phyloP scores from a whole-genome alignment of 2,797 vertebrate species.

The Sebastes wilsoni region DNA sequence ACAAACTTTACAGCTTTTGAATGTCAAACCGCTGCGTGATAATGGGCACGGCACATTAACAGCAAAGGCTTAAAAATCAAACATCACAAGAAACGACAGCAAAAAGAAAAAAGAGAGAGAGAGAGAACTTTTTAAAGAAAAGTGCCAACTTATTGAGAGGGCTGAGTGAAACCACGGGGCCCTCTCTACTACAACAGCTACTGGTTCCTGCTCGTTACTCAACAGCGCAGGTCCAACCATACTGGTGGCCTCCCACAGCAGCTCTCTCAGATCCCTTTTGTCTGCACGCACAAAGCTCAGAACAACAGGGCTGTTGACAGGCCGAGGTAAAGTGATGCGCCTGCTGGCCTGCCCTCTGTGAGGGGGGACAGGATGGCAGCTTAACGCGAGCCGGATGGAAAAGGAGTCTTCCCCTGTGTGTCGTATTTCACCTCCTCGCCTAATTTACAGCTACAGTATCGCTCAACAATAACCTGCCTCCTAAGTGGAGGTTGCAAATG shows the following conservation, averaged over 20 bases:
- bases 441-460: conserved; percentile 54
- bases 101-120: not conserved
- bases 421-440: conserved; percentile 68
- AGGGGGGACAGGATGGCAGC: conserved; percentile 27
- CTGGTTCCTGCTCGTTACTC: conserved; percentile 39
- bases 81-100: not conserved
- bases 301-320: conserved; percentile 72
- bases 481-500: conserved; percentile 19
- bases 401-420: conserved; percentile 53
- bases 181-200: conserved; percentile 22
- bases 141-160: conserved; percentile 25
- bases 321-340: conserved; percentile 73
- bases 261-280: conserved; percentile 63
- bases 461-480: conserved; percentile 49
- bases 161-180: not conserved
- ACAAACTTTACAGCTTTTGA: conserved; percentile 40
- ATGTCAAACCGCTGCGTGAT: conserved; percentile 15
- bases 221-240: not conserved
- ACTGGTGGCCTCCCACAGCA: conserved; percentile 20
- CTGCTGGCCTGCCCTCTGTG: conserved; percentile 58
- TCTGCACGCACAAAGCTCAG: conserved; percentile 66
- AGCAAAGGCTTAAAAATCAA: conserved; percentile 32
- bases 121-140: conserved; percentile 6
- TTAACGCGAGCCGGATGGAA: conserved; percentile 34
- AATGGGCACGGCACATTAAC: conserved; percentile 11